phyloP scores from a whole-genome alignment of 2,888 invertebrate genomes.

The Platypus cylindrus region DNA sequence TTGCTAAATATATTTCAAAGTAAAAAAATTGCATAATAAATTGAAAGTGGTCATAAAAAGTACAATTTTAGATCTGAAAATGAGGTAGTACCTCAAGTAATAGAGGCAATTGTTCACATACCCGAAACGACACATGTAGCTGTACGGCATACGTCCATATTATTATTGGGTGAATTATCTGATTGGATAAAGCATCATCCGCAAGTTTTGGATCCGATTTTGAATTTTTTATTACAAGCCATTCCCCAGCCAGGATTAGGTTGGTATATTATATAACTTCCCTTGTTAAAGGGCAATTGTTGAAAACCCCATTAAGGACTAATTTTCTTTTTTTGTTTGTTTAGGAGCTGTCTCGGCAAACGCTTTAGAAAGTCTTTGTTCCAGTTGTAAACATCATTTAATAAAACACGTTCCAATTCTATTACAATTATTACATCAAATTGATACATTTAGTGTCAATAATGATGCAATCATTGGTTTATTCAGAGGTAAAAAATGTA shows the following conservation, averaged over 20 bases:
- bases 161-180: conserved; percentile 78
- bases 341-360: conserved; percentile 61
- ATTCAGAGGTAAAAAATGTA: conserved; percentile 16
- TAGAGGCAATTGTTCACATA: conserved; percentile 78
- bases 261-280: conserved; percentile 2
- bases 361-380: conserved; percentile 76
- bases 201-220: conserved; percentile 63
- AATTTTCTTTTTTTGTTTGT: not conserved
- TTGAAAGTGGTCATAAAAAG: no score
- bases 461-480: conserved; percentile 57
- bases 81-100: conserved; percentile 84
- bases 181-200: conserved; percentile 92
- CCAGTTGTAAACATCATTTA: conserved; percentile 69
- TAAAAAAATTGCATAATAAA: conserved; percentile 40
- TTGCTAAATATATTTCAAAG: conserved; percentile 91
- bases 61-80: conserved; percentile 73
- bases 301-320: not conserved
- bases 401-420: conserved; percentile 58
- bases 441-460: conserved; percentile 57
- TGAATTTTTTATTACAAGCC: conserved; percentile 66
- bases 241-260: conserved; percentile 57
- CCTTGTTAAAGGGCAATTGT: not conserved
- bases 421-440: conserved; percentile 57
- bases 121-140: conserved; percentile 75
- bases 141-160: conserved; percentile 77